A percentile compares a stretch with the other conserved stretches of the same genome.
These are phyloP conservation scores for Pristionchus entomophagus DNA, from an alignment of 2,888 invertebrate genomes.

Conservation along the genomic window DNA sequence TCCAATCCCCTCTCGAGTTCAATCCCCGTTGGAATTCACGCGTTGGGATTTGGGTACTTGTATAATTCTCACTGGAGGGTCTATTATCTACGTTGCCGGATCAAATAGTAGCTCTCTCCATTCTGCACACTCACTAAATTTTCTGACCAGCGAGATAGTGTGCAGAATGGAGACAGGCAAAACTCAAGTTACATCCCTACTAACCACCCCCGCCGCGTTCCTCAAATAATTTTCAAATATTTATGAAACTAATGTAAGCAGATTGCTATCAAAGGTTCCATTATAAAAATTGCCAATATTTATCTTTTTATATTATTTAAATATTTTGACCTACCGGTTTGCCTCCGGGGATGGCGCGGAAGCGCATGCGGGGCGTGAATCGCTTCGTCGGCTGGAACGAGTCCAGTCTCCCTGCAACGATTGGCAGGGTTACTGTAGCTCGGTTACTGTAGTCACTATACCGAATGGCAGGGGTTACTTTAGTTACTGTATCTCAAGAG, in stretches of 20 bases:
- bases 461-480: too few relatives aligned
- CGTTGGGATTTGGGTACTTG: background rate
- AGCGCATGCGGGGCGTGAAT: constrained; percentile 55
- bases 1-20: background rate
- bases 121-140: too few relatives aligned
- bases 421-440: constrained; percentile 1
- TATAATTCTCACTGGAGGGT: background rate
- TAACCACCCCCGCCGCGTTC: background rate
- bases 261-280: too few relatives aligned
- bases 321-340: constrained; percentile 34
- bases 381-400: constrained; percentile 57
- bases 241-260: too few relatives aligned
- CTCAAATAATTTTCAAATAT: background rate
- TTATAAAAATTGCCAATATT: too few relatives aligned
- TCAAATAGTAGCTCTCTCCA: too few relatives aligned
- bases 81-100: too few relatives aligned
- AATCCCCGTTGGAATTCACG: background rate
- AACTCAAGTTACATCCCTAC: background rate
- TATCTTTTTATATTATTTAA: too few relatives aligned
- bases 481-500: too few relatives aligned
- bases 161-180: too few relatives aligned
- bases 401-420: constrained; percentile 40
- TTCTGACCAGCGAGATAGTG: too few relatives aligned
- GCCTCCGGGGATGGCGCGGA: constrained; percentile 51
- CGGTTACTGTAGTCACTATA: background rate